Evolutionary conservation across 2,797 vertebrate species (phyloP).

Genomic region (Nyctalus aviator): DNA sequence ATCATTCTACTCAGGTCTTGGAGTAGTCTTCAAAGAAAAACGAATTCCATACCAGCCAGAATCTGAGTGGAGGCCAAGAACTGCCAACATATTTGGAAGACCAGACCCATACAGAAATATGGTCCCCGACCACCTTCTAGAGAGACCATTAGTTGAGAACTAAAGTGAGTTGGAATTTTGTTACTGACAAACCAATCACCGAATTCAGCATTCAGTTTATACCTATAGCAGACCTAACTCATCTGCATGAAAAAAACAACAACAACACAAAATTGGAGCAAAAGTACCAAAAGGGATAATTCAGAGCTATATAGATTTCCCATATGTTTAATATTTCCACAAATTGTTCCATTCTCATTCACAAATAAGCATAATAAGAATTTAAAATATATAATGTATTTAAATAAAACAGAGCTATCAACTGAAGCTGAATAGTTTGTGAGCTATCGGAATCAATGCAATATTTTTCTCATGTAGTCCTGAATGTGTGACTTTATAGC

Average conservation of each 20-base stretch:
- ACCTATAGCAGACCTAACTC: background rate
- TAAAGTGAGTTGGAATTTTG: slow-evolving; percentile 22
- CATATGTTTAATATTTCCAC: background rate
- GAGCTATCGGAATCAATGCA: slow-evolving; percentile 62
- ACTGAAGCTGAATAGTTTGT: slow-evolving; percentile 56
- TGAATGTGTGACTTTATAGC: slow-evolving; percentile 65
- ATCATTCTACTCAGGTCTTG: slow-evolving; percentile 74
- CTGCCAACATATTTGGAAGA: slow-evolving; percentile 62
- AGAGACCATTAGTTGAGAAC: slow-evolving; percentile 5
- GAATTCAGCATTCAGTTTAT: slow-evolving; percentile 40
- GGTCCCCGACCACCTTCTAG: slow-evolving; percentile 49
- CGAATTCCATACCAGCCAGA: slow-evolving; percentile 69
- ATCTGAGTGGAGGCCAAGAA: slow-evolving; percentile 60
- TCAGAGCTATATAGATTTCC: slow-evolving; percentile 5
- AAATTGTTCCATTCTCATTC: slow-evolving; percentile 60
- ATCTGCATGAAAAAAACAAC: slow-evolving; percentile 6
- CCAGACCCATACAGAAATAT: slow-evolving; percentile 52
- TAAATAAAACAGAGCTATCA: slow-evolving; percentile 57
- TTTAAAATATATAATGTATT: slow-evolving; percentile 44
- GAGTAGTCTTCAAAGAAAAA: slow-evolving; percentile 78
- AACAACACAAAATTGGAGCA: background rate
- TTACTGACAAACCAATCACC: slow-evolving; percentile 31
- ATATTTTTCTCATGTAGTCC: slow-evolving; percentile 52
- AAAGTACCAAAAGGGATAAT: background rate
- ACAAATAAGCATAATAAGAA: slow-evolving; percentile 32